Evolutionary conservation across 92 coral and sea anemone genomes (phyloP).

Genomic region (Phenganax marumi): DNA sequence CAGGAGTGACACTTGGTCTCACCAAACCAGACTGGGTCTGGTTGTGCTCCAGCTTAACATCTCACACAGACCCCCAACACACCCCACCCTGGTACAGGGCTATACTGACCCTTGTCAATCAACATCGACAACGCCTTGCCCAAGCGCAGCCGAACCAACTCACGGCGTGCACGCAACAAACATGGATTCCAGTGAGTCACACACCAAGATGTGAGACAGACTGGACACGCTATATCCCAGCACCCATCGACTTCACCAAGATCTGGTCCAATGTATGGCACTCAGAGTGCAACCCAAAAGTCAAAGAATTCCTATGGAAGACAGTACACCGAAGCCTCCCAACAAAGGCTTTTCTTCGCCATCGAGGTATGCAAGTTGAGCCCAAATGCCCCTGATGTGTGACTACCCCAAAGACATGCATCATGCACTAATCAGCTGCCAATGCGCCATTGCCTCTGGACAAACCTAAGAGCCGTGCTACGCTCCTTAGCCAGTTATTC

Average conservation of each 20-base stretch:
- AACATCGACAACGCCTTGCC: not conserved
- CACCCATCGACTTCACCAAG: not conserved
- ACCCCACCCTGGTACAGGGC: too few relatives aligned
- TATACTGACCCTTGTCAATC: too few relatives aligned
- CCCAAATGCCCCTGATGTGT: conserved; percentile 37
- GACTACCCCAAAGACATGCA: too few relatives aligned
- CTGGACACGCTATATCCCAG: not conserved
- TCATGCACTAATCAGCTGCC: too few relatives aligned
- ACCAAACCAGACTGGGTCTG: conserved; percentile 18
- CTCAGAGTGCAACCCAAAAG: not conserved
- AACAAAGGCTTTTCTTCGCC: conserved; percentile 7
- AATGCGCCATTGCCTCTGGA: too few relatives aligned
- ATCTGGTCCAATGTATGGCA: conserved; percentile 33
- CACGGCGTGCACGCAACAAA: not conserved
- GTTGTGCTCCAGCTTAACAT: too few relatives aligned
- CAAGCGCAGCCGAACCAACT: not conserved
- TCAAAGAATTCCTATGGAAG: conserved; percentile 20
- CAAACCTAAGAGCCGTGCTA: too few relatives aligned
- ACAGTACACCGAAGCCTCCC: conserved; percentile 30
- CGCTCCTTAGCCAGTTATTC: too few relatives aligned
- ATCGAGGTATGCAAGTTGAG: conserved; percentile 31
- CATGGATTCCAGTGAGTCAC: not conserved
- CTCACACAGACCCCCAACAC: too few relatives aligned
- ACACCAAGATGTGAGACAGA: not conserved
- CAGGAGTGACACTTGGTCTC: conserved; percentile 2